These are phyloP conservation scores for Phocoena sinus DNA, from an alignment of 2,113 vertebrate species.

Conservation along the genomic window DNA sequence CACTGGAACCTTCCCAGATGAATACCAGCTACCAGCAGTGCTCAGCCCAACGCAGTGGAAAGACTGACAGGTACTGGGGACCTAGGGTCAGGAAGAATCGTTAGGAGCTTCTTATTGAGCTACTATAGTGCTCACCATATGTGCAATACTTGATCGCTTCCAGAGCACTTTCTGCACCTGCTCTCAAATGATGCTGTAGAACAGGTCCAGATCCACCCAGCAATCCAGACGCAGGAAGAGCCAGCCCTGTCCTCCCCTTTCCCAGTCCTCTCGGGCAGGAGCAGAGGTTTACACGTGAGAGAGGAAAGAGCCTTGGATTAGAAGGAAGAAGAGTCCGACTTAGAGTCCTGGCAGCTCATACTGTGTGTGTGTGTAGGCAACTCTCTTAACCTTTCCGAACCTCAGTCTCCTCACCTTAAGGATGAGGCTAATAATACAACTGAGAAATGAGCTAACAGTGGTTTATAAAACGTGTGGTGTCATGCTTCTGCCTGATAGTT, in stretches of 20 bases:
- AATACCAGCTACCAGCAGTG: neutral
- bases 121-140: accelerated
- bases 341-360: neutral
- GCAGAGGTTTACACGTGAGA: neutral
- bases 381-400: neutral
- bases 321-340: neutral
- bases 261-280: neutral
- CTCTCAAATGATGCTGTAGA: neutral
- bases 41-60: neutral
- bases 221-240: no score
- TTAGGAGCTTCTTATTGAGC: neutral
- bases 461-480: neutral
- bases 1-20: neutral
- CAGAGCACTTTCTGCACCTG: neutral
- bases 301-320: neutral
- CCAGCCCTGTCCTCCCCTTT: neutral
- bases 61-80: neutral
- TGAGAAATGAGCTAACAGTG: neutral
- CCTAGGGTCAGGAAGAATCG: neutral
- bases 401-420: neutral
- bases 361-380: neutral
- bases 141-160: neutral
- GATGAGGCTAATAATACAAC: neutral
- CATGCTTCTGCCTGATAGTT: neutral
- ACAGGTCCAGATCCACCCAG: neutral